Base-by-base conservation (phyloP, 64 coral and sea anemone species). In the Montipora cactus region DNA sequence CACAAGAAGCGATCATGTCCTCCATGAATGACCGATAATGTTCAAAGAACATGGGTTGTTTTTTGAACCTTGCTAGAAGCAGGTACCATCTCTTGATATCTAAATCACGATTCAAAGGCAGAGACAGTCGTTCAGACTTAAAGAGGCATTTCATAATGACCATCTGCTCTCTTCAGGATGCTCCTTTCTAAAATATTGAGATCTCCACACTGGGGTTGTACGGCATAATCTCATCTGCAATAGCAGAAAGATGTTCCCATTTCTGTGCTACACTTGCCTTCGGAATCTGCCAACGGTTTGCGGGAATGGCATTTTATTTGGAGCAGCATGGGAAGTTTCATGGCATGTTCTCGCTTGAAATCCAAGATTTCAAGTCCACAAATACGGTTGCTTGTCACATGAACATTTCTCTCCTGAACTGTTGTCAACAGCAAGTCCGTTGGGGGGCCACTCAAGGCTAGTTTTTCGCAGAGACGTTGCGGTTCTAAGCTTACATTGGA, bases 111-210 rank as follows among this genome's bases (percentile, higher is more conserved):
- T 95, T 95, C 67, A 79, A 91, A 4, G 83, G 81, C 9, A 95
- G 47, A 87, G 19, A 78, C 28, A 44, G 49, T 4, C 4, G 18
- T 1, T 90, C 93, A 49, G 80, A 76, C 74, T 89, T 89, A n/a
- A 49, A 94, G 92, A n/a, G 77, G 85, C 87, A 94, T 94, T 64
- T 94, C 66, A 45, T 94, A 94, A 19, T 94, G 87, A 7, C 92
- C 67, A 76, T 94, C 78, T 9, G 58, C 11, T 88, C 67, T 67
- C 87, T 55, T 82, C 44, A 11, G 37, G 14, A 88, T 95, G 23
- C 94, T 83, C 88, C 89, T 96, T 28, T 21, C 90, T 85, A 92
- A 96, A 92, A 79, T 7, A 93, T 55, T 37, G 84, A 92, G 55
- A 53, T 53, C 51, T 53, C 51, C 8, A 53, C 8, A 53, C 8